Evolutionary conservation across 2,888 invertebrate species (phyloP).

Genomic region (Drosophila greeni): DNA sequence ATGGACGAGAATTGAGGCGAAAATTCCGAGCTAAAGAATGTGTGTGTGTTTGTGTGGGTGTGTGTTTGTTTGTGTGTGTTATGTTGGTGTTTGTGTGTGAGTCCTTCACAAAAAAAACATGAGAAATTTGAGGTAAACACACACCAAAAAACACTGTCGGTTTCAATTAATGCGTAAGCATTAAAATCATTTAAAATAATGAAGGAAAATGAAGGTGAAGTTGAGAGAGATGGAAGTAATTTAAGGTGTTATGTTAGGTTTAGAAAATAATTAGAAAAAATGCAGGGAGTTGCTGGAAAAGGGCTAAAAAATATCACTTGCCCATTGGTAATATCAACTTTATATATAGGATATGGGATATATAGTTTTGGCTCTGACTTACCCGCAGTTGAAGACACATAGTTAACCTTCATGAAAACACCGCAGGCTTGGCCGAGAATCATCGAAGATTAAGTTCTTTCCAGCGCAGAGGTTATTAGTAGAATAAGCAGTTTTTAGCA

Average conservation of each 20-base stretch:
- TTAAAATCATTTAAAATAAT: constrained; percentile 8
- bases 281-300: neutral
- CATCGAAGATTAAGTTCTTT: too few relatives aligned
- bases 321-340: too few relatives aligned
- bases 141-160: constrained; percentile 18
- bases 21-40: constrained; percentile 14
- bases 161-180: constrained; percentile 29
- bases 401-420: too few relatives aligned
- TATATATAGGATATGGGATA: too few relatives aligned
- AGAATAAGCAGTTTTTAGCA: too few relatives aligned
- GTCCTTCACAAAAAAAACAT: neutral
- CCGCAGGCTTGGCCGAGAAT: too few relatives aligned
- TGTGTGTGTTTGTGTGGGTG: neutral
- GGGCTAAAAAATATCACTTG: too few relatives aligned
- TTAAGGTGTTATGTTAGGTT: neutral
- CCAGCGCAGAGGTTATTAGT: too few relatives aligned
- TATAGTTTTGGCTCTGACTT: too few relatives aligned
- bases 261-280: neutral
- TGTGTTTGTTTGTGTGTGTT: neutral
- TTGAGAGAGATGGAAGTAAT: neutral
- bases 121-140: constrained; percentile 8
- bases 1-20: constrained; percentile 13
- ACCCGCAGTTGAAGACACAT: too few relatives aligned
- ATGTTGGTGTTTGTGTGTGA: neutral
- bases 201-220: too few relatives aligned